Evolutionary conservation across 2,797 vertebrate species (phyloP), one percentile per base, ranked within the genome.

Genomic region (Tinamus major): DNA sequence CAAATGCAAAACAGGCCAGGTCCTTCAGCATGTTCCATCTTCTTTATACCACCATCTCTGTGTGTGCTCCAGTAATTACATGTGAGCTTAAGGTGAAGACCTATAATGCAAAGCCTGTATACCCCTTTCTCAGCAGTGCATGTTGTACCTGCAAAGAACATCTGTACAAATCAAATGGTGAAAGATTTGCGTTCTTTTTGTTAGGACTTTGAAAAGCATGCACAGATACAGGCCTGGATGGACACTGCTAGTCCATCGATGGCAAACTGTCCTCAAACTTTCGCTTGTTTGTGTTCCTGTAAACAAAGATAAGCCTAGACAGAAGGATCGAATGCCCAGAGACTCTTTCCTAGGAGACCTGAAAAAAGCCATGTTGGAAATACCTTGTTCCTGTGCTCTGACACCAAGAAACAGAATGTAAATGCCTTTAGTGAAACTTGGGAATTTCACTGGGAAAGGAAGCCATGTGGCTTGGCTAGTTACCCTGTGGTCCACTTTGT

Each of bases 91-190:
- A 70, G 10, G 59, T 62, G 39, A 62, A 90, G 51, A 72, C 49
- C 15, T 72, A 7, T 46, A 35, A 31, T 13, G 4, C 0, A 9
- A 69, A 81, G 2, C 15, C 9, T 2, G 0, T 27, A 35, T 27
- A 70, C 10, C 4, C 4, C 3, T 76, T 79, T 20, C 23, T 61
- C 61, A 39, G 10, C 7, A 75, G 33, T 7, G 10, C 7, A 3
- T 35, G 24, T 27, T 3, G 0, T 23, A 44, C 3, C 37, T 65
- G 29, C 35, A 83, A 33, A 18, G 49, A 49, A 49, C 23, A 1
- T 48, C 35, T 87, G 19, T 77, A 48, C 7, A 5, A 69, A 35
- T 12, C 18, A 44, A n/a, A 13, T 1, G 2, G 17, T 23, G 46
- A 23, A 0, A 69, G 27, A 27, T 83, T 62, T 76, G 6, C 29